Evolutionary conservation across 2,113 vertebrate genomes (phyloP).

Genomic region (Dendropsophus ebraccatus): DNA sequence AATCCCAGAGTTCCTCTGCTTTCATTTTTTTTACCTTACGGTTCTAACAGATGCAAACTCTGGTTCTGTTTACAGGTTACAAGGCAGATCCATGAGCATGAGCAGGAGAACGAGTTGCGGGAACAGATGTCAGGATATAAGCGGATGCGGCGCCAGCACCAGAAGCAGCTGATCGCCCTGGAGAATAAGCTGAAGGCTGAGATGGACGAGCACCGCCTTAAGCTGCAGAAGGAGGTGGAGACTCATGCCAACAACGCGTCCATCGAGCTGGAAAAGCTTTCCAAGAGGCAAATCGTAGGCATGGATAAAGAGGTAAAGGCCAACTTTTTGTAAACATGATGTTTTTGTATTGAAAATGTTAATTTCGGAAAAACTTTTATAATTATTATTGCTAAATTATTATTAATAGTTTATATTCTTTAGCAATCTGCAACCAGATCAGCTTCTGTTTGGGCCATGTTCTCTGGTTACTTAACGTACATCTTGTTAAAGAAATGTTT

Average conservation of each 20-base stretch:
- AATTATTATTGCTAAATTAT: too few species aligned
- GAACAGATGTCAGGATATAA: constrained; percentile 99
- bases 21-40: background rate
- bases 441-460: too few species aligned
- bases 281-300: constrained; percentile 92
- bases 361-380: too few species aligned
- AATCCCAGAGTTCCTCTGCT: background rate
- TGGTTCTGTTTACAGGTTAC: constrained; percentile 81
- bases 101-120: constrained; percentile 99
- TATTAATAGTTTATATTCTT: too few species aligned
- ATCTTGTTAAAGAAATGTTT: too few species aligned
- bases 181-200: constrained; percentile 99
- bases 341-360: background rate
- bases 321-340: background rate
- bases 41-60: background rate
- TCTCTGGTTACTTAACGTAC: too few species aligned
- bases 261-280: constrained; percentile 99
- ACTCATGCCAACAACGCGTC: constrained; percentile 98
- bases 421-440: too few species aligned
- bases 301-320: constrained; percentile 92
- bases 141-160: constrained; percentile 99
- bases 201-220: constrained; percentile 99
- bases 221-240: constrained; percentile 99
- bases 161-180: constrained; percentile 99
- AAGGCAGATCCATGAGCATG: constrained; percentile 99